A percentile compares a stretch with the other conserved stretches of the same genome.
These are phyloP conservation scores for Cryptotis parvus DNA, from an alignment of 2,113 vertebrate species.

Conservation along the genomic window DNA sequence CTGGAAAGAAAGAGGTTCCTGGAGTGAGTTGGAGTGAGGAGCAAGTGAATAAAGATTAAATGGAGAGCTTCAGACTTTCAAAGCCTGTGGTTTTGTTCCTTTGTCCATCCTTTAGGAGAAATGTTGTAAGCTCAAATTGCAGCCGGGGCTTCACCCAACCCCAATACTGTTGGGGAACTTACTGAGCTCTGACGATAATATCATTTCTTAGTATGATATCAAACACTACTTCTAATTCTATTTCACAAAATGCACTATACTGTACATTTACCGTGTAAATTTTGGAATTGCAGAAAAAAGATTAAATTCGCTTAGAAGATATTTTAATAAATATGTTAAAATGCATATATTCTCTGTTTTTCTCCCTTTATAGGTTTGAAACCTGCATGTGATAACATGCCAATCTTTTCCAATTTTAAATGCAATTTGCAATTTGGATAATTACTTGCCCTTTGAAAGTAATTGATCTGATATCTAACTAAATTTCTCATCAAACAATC, in stretches of 20 bases:
- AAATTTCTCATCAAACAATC: slow-evolving; percentile 57
- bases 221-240: slow-evolving; percentile 29
- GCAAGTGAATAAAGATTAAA: too few species aligned
- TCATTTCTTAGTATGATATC: background rate
- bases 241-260: slow-evolving; percentile 37
- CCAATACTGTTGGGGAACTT: too few species aligned
- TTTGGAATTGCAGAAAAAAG: background rate
- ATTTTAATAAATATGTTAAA: slow-evolving; percentile 24
- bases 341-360: background rate
- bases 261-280: background rate
- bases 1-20: too few species aligned
- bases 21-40: too few species aligned
- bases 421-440: slow-evolving; percentile 50
- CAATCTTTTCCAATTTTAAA: slow-evolving; percentile 43
- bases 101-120: too few species aligned
- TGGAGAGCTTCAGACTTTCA: too few species aligned
- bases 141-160: too few species aligned
- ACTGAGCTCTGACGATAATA: too few species aligned
- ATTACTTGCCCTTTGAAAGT: slow-evolving; percentile 39
- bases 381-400: background rate
- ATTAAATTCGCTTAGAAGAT: background rate
- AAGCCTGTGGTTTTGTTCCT: too few species aligned
- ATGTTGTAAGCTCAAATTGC: too few species aligned
- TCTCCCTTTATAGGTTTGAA: slow-evolving; percentile 37
- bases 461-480: slow-evolving; percentile 40